These are phyloP conservation scores for Anniella stebbinsi DNA, from an alignment of 2,797 vertebrate genomes.

Conservation along the genomic window DNA sequence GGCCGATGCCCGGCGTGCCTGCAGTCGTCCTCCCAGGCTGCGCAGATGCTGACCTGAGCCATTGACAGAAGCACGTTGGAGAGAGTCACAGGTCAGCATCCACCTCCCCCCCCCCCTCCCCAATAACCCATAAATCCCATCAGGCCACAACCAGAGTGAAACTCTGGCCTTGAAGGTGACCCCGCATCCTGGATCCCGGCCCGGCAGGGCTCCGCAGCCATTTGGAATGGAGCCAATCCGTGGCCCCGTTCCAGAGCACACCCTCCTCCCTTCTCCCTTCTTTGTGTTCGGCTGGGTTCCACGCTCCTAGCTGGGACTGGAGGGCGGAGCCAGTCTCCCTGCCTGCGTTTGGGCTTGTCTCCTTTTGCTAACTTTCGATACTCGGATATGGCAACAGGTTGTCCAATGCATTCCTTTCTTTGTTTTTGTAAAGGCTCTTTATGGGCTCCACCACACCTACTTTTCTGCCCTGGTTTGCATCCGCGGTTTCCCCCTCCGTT, in stretches of 20 bases:
- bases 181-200: not conserved
- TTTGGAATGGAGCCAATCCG: not conserved
- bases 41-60: not conserved
- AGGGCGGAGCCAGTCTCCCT: not conserved
- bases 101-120: too few relatives aligned
- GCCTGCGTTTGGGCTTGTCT: not conserved
- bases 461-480: too few relatives aligned
- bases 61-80: too few relatives aligned
- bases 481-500: too few relatives aligned
- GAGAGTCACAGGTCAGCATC: too few relatives aligned
- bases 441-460: too few relatives aligned
- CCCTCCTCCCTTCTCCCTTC: not conserved
- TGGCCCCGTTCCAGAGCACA: not conserved
- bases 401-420: too few relatives aligned
- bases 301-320: not conserved
- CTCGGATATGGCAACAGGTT: not conserved
- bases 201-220: not conserved
- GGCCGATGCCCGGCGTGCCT: too few relatives aligned
- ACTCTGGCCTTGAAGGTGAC: not conserved
- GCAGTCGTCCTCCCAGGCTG: not conserved
- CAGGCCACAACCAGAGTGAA: not conserved
- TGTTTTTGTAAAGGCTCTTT: not conserved
- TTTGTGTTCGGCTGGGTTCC: not conserved
- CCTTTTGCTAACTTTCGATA: not conserved
- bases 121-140: too few relatives aligned